These are phyloP conservation scores for Morpho achilles DNA, from an alignment of 2,888 invertebrate genomes.

Conservation along the genomic window DNA sequence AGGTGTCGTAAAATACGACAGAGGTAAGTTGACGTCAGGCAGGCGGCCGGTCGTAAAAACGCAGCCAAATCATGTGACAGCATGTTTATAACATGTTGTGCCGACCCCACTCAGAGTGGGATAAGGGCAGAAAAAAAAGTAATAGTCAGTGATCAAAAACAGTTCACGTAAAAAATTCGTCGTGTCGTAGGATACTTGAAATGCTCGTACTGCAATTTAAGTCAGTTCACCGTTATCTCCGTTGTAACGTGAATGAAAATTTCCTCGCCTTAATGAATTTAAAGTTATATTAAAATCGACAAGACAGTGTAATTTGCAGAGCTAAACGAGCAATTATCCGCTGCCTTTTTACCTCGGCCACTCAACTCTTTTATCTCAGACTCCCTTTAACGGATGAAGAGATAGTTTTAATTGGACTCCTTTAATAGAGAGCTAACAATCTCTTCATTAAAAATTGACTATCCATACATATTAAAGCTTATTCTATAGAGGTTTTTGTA, in stretches of 20 bases:
- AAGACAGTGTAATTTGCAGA: constrained; percentile 53
- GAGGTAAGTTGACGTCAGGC: too few relatives aligned
- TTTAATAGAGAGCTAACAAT: constrained; percentile 56
- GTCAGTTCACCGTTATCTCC: not conserved
- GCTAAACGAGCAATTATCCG: constrained; percentile 55
- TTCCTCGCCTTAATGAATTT: not conserved
- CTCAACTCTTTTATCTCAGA: constrained; percentile 53
- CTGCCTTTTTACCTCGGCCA: constrained; percentile 50
- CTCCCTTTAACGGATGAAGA: constrained; percentile 54
- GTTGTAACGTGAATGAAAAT: constrained; percentile 5
- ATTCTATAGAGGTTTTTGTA: constrained; percentile 33
- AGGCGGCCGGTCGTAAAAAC: too few relatives aligned
- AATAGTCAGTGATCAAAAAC: too few relatives aligned
- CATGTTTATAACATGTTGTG: too few relatives aligned
- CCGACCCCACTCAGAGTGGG: too few relatives aligned
- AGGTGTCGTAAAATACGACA: too few relatives aligned
- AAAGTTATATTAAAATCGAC: constrained; percentile 43
- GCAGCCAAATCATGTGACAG: too few relatives aligned
- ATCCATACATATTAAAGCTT: constrained; percentile 37
- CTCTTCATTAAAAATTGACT: constrained; percentile 64
- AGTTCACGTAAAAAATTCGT: not conserved
- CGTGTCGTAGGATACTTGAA: not conserved
- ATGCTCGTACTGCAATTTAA: not conserved
- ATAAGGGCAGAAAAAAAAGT: too few relatives aligned
- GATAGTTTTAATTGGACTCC: constrained; percentile 75